phyloP scores from a whole-genome alignment of 2,113 vertebrate genomes.

The Lynx canadensis region DNA sequence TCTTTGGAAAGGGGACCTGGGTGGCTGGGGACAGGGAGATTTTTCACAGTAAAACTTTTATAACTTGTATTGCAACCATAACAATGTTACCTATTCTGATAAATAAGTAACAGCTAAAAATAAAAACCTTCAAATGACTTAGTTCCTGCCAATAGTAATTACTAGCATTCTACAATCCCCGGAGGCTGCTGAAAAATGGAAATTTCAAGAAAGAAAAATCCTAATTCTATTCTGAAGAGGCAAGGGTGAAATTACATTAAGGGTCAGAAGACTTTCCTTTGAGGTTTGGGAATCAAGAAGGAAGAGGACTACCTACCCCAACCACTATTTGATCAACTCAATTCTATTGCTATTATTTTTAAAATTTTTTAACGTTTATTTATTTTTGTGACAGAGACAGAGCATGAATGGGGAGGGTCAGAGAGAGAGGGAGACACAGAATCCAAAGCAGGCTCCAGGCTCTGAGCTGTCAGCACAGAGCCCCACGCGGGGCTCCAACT shows the following conservation, averaged over 20 bases:
- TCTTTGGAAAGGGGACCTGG: neutral
- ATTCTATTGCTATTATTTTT: constrained; percentile 24
- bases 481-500: too few relatives aligned
- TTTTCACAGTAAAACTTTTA: neutral
- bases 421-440: too few relatives aligned
- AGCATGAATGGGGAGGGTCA: too few relatives aligned
- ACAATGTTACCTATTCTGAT: neutral
- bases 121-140: neutral
- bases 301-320: neutral
- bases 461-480: too few relatives aligned
- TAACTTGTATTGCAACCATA: neutral
- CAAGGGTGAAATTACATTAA: neutral
- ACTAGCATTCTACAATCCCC: neutral
- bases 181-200: neutral
- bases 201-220: constrained; percentile 2
- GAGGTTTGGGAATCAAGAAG: neutral
- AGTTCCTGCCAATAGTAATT: neutral
- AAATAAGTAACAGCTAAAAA: neutral
- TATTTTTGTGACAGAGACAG: too few relatives aligned
- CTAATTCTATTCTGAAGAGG: constrained; percentile 5
- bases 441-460: too few relatives aligned
- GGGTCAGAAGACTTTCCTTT: neutral
- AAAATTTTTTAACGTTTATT: too few relatives aligned
- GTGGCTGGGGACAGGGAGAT: neutral
- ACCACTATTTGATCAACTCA: constrained; percentile 39